Conservation (phyloP, 2,797 vertebrate genomes). For the Gadopsis marmoratus region DNA sequence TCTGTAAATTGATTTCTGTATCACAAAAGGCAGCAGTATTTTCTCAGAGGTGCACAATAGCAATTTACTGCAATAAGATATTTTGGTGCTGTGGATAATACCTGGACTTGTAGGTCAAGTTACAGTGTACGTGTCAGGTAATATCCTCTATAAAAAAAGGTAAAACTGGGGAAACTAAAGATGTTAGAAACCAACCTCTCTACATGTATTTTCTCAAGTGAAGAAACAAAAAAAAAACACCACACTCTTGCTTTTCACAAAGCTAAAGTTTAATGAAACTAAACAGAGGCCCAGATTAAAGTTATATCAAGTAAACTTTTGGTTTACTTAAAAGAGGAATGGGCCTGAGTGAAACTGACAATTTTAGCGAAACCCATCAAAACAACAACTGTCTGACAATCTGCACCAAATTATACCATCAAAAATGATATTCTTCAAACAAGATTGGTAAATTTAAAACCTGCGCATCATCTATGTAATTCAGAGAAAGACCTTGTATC, state of each 20-base stretch:
- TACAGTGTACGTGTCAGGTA: slow-evolving; percentile 11
- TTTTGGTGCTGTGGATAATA: slow-evolving; percentile 29
- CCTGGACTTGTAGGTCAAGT: slow-evolving; percentile 33
- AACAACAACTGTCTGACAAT: background rate
- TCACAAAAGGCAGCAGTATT: slow-evolving; percentile 21
- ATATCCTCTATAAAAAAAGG: background rate
- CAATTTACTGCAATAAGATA: slow-evolving; percentile 45
- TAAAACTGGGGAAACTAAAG: slow-evolving; percentile 8
- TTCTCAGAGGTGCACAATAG: slow-evolving; percentile 25
- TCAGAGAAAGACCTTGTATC: slow-evolving; percentile 17
- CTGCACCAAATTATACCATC: background rate
- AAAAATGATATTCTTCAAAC: slow-evolving; percentile 6
- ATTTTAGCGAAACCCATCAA: slow-evolving; percentile 5
- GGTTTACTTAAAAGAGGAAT: background rate
- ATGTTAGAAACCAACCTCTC: slow-evolving; percentile 3
- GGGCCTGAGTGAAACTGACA: background rate
- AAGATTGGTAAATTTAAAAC: background rate
- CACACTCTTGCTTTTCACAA: background rate
- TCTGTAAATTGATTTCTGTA: slow-evolving; percentile 19
- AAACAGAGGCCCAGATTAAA: background rate
- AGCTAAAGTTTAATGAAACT: background rate
- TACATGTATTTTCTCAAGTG: background rate
- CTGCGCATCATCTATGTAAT: background rate
- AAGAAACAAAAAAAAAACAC: background rate
- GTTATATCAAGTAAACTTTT: too few species aligned